Base-by-base conservation (phyloP, 2,797 vertebrate genomes). In the Molossus molossus region DNA sequence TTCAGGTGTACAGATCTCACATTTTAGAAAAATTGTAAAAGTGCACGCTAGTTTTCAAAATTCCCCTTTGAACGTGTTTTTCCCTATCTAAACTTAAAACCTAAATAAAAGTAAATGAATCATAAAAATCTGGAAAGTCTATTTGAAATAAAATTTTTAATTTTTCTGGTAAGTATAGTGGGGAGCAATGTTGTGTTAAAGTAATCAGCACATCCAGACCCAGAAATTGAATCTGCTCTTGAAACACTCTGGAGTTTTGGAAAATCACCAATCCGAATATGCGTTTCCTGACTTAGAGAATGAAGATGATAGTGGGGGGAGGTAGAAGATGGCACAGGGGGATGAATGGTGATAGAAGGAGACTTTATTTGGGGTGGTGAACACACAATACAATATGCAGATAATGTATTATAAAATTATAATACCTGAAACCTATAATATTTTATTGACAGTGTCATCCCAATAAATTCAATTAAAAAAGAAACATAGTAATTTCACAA, bases 211-310 rank as follows among this genome's bases (percentile, higher is more conserved):
- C 13, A 65, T 82, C 53, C 70, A 86, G 6, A 57, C 27, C 17
- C 25, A 93, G 80, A 90, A 88, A 70, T 29, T 76, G 40, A 69
- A 18, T 94, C 86, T 94, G 29, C 48, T 58, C 27, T 82, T 87
- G 40, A 75, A 85, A 82, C 37, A 64, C 33, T 76, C 53, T 92
- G 33, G n/a, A 72, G 79, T 67, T 87, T 73, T 77, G 45, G 14
- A 55, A 79, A 86, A 77, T 94, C 57, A 87, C 25, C n/a, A 7
- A 9, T 65, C 9, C 80, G 9, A 91, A 14, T 86, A 40, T 55
- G 21, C 6, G 81, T 67, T 96, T 93, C n/a, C 40, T 92, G 10
- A 83, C 37, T 93, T 60, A 67, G 65, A 92, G 94, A 96, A 50
- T 79, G 29, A 80, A 58, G 21, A 69, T 86, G 88, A 81, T 37